These are phyloP conservation scores for Tigriopus californicus DNA, from an alignment of 2,888 invertebrate genomes.

Conservation along the genomic window DNA sequence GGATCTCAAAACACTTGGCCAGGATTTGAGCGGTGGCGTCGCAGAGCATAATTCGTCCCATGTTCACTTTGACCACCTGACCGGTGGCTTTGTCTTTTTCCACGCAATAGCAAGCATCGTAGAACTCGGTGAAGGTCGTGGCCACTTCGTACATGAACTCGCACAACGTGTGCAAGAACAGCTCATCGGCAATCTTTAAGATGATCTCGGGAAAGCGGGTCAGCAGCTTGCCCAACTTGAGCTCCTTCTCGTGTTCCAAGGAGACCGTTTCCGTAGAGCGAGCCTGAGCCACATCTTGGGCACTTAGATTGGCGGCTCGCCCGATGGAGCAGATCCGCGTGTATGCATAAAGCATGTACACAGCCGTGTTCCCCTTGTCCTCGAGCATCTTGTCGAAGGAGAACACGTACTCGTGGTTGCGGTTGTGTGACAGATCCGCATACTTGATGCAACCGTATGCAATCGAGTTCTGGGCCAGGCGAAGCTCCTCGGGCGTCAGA, in stretches of 20 bases:
- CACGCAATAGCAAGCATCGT: slow-evolving; percentile 91
- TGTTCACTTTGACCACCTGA: slow-evolving; percentile 56
- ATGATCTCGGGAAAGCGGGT: slow-evolving; percentile 72
- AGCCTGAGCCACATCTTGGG: slow-evolving; percentile 40
- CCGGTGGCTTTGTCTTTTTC: slow-evolving; percentile 57
- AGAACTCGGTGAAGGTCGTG: slow-evolving; percentile 86
- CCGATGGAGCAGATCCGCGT: slow-evolving; percentile 84
- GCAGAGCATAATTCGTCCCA: slow-evolving; percentile 64
- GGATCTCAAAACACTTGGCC: slow-evolving; percentile 66
- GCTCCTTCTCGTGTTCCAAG: slow-evolving; percentile 74
- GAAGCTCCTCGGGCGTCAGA: slow-evolving; percentile 57
- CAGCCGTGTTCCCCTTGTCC: slow-evolving; percentile 96
- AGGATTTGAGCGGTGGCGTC: slow-evolving; percentile 78
- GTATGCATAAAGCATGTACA: slow-evolving; percentile 82
- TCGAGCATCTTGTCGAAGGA: slow-evolving; percentile 61
- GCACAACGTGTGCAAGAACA: slow-evolving; percentile 69
- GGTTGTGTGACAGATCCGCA: slow-evolving; percentile 82
- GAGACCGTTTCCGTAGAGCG: slow-evolving; percentile 33
- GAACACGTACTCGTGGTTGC: slow-evolving; percentile 59
- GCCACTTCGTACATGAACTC: slow-evolving; percentile 88
- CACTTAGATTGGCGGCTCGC: slow-evolving; percentile 48
- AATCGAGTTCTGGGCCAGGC: slow-evolving; percentile 64
- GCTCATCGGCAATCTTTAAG: slow-evolving; percentile 55
- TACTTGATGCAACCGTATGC: slow-evolving; percentile 98
- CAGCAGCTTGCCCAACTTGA: slow-evolving; percentile 57